A percentile compares a stretch with the other conserved stretches of the same genome.
These are phyloP conservation scores for Drosophila fungiperda DNA, from an alignment of 2,888 invertebrate species.

Conservation along the genomic window DNA sequence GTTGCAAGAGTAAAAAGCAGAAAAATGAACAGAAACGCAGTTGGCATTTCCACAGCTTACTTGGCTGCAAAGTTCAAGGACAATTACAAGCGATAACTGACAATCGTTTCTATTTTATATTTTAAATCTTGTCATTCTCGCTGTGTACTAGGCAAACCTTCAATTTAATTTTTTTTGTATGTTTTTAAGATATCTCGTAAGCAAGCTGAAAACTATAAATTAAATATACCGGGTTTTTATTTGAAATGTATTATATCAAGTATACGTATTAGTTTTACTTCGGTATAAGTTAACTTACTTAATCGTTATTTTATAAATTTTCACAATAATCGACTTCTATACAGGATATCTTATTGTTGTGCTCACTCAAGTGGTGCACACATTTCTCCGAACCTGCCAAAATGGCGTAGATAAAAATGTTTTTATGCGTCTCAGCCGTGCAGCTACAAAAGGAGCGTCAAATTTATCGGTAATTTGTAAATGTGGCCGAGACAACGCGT, in stretches of 20 bases:
- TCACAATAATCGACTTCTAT: not conserved
- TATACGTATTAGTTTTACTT: not conserved
- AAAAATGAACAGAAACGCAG: conserved; percentile 5
- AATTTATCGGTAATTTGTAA: conserved; percentile 36
- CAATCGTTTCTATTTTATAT: conserved; percentile 16
- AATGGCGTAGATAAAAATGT: conserved; percentile 8
- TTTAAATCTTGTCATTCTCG: conserved; percentile 2
- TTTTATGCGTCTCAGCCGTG: conserved; percentile 62
- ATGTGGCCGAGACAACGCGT: conserved; percentile 12
- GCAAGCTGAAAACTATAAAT: not conserved
- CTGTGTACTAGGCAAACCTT: not conserved
- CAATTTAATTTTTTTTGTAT: not conserved
- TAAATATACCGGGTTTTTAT: not conserved
- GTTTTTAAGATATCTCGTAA: not conserved
- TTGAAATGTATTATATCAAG: not conserved
- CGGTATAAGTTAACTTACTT: not conserved
- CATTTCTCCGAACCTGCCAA: not conserved
- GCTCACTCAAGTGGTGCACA: too few species aligned
- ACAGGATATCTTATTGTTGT: not conserved
- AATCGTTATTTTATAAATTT: not conserved
- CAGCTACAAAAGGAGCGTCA: conserved; percentile 34
- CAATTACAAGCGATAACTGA: conserved; percentile 51
- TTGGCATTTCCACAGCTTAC: conserved; percentile 58
- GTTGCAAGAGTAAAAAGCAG: not conserved
- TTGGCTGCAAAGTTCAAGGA: conserved; percentile 69